Evolutionary conservation across 2,888 invertebrate genomes (phyloP), one percentile per base, ranked within the genome.

Genomic region (Pandemis heparana): DNA sequence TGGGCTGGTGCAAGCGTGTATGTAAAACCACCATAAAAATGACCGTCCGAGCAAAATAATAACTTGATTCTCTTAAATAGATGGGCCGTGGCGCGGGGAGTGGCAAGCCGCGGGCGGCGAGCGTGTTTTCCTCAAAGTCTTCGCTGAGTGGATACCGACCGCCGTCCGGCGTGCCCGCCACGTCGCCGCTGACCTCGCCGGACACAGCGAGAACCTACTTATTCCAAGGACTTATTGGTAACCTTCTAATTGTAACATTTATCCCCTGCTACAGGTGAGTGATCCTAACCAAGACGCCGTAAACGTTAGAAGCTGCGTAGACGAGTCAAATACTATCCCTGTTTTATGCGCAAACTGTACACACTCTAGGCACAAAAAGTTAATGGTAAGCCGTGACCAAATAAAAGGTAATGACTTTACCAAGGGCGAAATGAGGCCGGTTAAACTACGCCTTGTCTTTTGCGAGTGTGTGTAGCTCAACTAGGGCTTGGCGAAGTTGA

Each of bases 91-190:
- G 86, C 4, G 79, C 81, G 3, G 77, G 77, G 8, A 79, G 80
- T 0, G 95, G 96, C 2, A 98, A 98, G 87, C 96, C 96, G 79
- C 96, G 98, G 56, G 97, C 97, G 0, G 96, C 97, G 0, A 98
- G 98, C 86, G 96, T 98, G 69, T 99, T 98, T 96, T 98, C 98
- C 4, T 97, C 97, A 74, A 99, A 99, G 91, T 98, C 98, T 10
- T 97, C 98, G 0, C 88, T 98, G 63, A 97, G 97, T 85, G 97
- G 97, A 51, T 90, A 98, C 86, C 96, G 98, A 7, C 98, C 98
- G 84, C 97, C 97, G 79, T 97, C 98, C 69, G 98, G 98, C 14
- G 96, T 98, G 82, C 96, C 98, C 61, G 97, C 97, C 77, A 97
- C 97, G 14, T 97, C 97, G 5, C 96, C 97, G 0, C 96, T 98